These are phyloP conservation scores for Dendroctonus valens DNA, from an alignment of 1,140 invertebrate genomes.

Conservation along the genomic window DNA sequence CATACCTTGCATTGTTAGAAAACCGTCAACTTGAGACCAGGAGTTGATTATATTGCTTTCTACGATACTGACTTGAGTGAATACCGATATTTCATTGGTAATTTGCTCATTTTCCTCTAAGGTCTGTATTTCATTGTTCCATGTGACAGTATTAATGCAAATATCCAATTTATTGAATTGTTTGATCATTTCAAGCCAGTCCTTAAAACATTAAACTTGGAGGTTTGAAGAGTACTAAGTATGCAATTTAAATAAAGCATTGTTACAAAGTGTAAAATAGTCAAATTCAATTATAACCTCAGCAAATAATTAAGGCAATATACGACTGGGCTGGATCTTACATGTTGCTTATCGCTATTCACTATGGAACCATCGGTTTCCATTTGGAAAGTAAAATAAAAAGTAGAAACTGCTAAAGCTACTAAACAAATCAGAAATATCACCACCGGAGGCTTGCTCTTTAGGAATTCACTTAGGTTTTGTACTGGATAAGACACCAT, in stretches of 20 bases:
- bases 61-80: constrained; percentile 6
- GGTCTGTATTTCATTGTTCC: constrained; percentile 15
- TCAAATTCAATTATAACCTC: not conserved
- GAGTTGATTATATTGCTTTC: not conserved
- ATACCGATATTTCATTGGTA: constrained; percentile 9
- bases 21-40: constrained; percentile 9
- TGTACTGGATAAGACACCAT: constrained; percentile 27
- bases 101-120: not conserved
- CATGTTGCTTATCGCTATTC: constrained; percentile 25
- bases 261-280: not conserved
- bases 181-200: constrained; percentile 20
- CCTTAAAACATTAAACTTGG: constrained; percentile 9
- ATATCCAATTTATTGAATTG: constrained; percentile 22
- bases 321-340: constrained; percentile 1
- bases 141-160: constrained; percentile 7
- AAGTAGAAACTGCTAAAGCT: constrained; percentile 19
- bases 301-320: not conserved
- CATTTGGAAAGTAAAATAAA: constrained; percentile 26
- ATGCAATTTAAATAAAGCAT: not conserved
- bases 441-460: constrained; percentile 24
- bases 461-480: constrained; percentile 26
- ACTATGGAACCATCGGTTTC: constrained; percentile 12
- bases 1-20: constrained; percentile 24
- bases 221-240: not conserved
- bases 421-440: constrained; percentile 22